These are phyloP conservation scores for Geopemphigus sp. DNA, from an alignment of 1,140 invertebrate species.

Conservation along the genomic window DNA sequence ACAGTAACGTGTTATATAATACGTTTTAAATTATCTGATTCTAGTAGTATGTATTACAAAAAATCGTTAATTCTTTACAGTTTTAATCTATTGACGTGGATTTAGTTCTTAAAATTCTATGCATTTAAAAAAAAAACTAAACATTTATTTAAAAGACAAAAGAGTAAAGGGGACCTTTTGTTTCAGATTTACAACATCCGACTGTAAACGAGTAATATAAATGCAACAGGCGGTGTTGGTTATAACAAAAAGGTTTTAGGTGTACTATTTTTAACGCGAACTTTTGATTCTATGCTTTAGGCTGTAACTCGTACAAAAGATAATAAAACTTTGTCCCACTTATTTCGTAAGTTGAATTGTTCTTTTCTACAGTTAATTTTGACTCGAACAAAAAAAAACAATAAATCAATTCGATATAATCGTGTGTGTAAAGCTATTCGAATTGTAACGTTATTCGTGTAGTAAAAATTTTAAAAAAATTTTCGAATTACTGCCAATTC, in stretches of 20 bases:
- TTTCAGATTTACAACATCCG: conserved; percentile 34
- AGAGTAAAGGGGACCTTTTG: conserved; percentile 14
- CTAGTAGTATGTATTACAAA: too few relatives aligned
- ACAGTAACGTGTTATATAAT: too few relatives aligned
- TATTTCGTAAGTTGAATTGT: conserved; percentile 3
- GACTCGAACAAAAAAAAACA: background rate
- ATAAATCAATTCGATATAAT: background rate
- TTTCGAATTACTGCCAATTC: background rate
- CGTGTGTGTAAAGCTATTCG: background rate
- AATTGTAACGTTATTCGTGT: background rate
- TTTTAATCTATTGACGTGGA: background rate
- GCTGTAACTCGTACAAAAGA: background rate
- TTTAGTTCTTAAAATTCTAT: conserved; percentile 2
- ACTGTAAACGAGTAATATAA: conserved; percentile 39
- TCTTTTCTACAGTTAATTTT: conserved; percentile 37
- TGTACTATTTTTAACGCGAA: conserved; percentile 38
- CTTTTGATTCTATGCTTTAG: conserved; percentile 20
- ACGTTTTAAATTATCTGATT: too few relatives aligned
- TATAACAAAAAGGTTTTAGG: conserved; percentile 41
- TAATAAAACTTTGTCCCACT: conserved; percentile 37
- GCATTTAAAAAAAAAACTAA: background rate
- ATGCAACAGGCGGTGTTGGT: conserved; percentile 43
- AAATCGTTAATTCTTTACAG: background rate
- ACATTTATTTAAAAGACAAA: conserved; percentile 28
- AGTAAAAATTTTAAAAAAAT: background rate